phyloP scores from a whole-genome alignment of 1,140 invertebrate genomes.

The Aphelenchoides fujianensis region DNA sequence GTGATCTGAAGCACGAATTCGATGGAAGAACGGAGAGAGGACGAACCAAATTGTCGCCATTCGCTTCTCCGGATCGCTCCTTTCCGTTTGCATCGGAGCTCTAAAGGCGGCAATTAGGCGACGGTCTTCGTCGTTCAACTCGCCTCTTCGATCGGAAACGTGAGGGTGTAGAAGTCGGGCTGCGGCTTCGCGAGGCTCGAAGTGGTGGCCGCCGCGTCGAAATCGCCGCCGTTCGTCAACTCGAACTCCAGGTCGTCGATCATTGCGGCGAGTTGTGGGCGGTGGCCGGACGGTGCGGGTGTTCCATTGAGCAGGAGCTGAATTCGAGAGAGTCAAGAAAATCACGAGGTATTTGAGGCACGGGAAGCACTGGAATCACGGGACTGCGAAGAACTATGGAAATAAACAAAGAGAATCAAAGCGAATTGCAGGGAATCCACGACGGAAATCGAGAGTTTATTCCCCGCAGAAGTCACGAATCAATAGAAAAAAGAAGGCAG shows the following conservation, averaged over 20 bases:
- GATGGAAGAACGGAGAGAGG: background rate
- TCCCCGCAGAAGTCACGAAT: no score
- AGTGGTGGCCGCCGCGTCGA: background rate
- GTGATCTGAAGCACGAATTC: background rate
- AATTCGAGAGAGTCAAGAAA: background rate
- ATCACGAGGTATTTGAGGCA: no score
- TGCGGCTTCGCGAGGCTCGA: background rate
- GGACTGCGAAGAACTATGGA: no score
- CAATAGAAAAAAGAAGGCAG: no score
- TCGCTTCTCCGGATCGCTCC: background rate
- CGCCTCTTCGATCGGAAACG: constrained; percentile 1
- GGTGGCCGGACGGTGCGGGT: no score
- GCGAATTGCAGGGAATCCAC: no score
- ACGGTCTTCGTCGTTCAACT: no score
- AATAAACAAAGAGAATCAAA: no score
- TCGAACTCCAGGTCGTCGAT: background rate
- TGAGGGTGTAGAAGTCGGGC: background rate
- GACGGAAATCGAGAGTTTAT: no score
- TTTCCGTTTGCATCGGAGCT: background rate
- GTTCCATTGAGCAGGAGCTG: background rate
- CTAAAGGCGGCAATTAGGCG: no score
- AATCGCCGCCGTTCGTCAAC: background rate
- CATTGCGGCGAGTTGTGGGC: background rate
- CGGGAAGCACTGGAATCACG: no score
- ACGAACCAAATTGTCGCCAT: background rate